These are phyloP conservation scores for Anas bahamensis DNA, from an alignment of 2,797 vertebrate species.

Conservation along the genomic window DNA sequence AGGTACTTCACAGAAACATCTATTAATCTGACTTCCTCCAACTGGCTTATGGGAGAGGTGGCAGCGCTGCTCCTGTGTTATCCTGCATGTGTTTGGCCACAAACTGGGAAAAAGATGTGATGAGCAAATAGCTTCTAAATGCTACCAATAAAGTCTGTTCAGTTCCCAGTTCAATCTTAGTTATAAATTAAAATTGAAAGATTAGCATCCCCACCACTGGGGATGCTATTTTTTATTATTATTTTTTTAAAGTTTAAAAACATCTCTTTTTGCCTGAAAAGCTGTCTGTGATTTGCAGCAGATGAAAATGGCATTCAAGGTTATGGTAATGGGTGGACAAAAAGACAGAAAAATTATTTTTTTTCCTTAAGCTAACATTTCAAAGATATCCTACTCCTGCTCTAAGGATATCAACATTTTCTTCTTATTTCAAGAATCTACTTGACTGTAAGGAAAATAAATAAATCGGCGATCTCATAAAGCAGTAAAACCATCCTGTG, in stretches of 20 bases:
- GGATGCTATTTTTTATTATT: background rate
- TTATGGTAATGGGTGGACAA: background rate
- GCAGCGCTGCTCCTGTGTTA: accelerated
- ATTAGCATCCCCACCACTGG: background rate
- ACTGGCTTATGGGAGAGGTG: background rate
- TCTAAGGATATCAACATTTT: background rate
- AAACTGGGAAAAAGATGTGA: background rate
- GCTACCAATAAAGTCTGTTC: background rate
- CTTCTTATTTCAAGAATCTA: background rate
- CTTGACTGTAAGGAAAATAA: background rate
- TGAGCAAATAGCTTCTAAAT: background rate
- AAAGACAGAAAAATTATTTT: background rate
- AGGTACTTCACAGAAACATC: background rate
- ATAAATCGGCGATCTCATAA: background rate
- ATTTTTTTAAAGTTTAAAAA: background rate
- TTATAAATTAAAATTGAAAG: background rate
- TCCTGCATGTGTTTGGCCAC: background rate
- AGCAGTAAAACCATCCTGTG: background rate
- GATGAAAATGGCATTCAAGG: background rate
- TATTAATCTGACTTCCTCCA: background rate
- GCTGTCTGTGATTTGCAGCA: background rate
- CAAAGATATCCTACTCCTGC: background rate
- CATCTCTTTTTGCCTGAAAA: background rate
- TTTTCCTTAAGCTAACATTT: background rate
- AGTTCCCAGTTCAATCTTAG: background rate